Evolutionary conservation across 2,797 vertebrate genomes (phyloP).

Genomic region (Muscicapa comitata): DNA sequence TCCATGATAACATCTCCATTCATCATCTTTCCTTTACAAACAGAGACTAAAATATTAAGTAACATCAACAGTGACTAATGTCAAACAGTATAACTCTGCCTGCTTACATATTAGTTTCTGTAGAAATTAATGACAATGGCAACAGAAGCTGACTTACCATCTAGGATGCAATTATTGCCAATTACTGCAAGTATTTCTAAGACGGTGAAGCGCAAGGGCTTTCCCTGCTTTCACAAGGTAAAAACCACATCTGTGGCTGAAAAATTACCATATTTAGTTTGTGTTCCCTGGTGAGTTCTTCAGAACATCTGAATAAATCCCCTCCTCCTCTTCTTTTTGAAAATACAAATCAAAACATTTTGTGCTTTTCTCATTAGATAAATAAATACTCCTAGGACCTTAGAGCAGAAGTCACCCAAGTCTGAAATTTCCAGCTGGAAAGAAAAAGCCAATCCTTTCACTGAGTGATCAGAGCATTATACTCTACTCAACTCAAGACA

Average conservation of each 20-base stretch:
- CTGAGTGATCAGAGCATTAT: neutral
- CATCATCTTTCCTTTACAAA: neutral
- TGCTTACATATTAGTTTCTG: neutral
- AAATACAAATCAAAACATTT: neutral
- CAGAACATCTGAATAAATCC: neutral
- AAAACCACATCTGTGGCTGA: neutral
- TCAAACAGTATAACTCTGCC: neutral
- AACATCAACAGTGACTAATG: neutral
- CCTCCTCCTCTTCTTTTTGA: neutral
- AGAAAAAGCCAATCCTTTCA: neutral
- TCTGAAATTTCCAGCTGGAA: neutral
- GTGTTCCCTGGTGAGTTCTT: neutral
- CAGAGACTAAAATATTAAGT: neutral
- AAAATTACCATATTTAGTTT: neutral
- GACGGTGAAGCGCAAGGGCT: neutral
- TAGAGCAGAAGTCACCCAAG: neutral
- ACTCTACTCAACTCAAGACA: neutral
- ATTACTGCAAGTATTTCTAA: neutral
- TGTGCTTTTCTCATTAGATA: neutral
- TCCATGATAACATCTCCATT: neutral
- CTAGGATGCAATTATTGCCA: neutral
- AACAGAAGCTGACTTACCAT: neutral
- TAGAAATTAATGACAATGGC: neutral
- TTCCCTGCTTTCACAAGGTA: neutral
- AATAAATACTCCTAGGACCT: neutral